Percentiles rank a stretch among this genome's conserved stretches.
Evolutionary conservation across 2,888 invertebrate species (phyloP).

Genomic region (Liodrosophila aerea): DNA sequence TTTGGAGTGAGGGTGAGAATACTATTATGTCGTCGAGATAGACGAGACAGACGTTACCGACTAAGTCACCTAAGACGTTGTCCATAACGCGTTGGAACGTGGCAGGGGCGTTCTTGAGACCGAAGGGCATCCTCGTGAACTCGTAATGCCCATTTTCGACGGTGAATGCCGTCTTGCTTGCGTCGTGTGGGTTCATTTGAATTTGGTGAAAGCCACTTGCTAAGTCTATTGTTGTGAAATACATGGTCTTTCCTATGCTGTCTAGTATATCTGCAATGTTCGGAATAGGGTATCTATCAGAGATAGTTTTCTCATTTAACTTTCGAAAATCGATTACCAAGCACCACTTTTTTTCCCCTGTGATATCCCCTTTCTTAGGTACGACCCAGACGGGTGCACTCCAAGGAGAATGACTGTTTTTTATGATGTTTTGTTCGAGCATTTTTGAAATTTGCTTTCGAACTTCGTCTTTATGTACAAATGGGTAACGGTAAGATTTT

Average conservation of each 20-base stretch:
- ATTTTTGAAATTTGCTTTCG: slow-evolving; percentile 22
- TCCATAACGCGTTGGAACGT: slow-evolving; percentile 26
- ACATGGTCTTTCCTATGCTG: slow-evolving; percentile 7
- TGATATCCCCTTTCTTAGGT: slow-evolving; percentile 11
- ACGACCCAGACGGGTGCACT: slow-evolving; percentile 22
- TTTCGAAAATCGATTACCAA: slow-evolving; percentile 5
- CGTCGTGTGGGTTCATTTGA: slow-evolving; percentile 11
- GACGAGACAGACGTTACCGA: slow-evolving; percentile 20
- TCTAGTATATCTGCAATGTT: slow-evolving; percentile 13
- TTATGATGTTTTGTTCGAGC: slow-evolving; percentile 24
- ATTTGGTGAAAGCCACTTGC: slow-evolving; percentile 18
- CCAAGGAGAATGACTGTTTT: slow-evolving; percentile 19
- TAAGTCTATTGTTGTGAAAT: slow-evolving; percentile 16
- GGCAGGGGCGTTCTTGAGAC: slow-evolving; percentile 9
- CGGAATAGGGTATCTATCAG: slow-evolving; percentile 14
- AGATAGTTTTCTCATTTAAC: slow-evolving; percentile 5
- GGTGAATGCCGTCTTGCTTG: slow-evolving; percentile 7
- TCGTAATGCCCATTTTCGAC: slow-evolving; percentile 14
- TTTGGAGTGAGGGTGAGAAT: slow-evolving; percentile 19
- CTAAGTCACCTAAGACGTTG: slow-evolving; percentile 12
- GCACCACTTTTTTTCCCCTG: background rate
- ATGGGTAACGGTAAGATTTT: slow-evolving; percentile 21
- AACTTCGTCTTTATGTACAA: slow-evolving; percentile 25
- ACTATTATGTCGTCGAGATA: slow-evolving; percentile 30
- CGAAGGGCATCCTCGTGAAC: slow-evolving; percentile 13